Evolutionary conservation across 1,140 invertebrate species (phyloP).

Genomic region (Tetramorium alpestre): DNA sequence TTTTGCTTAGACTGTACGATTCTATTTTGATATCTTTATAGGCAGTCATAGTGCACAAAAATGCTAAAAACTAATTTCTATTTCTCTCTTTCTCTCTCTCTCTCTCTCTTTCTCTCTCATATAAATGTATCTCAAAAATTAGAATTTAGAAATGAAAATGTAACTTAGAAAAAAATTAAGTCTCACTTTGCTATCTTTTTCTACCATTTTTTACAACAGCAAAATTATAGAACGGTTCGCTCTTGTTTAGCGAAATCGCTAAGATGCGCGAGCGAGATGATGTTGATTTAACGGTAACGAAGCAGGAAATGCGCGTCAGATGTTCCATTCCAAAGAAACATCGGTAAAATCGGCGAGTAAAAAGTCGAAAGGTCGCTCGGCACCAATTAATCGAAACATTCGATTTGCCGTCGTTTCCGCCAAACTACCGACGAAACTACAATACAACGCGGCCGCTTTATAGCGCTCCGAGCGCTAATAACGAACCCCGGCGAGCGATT

Average conservation of each 20-base stretch:
- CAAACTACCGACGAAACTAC: constrained; percentile 23
- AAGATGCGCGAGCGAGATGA: not conserved
- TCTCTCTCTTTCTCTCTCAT: not conserved
- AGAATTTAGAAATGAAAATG: not conserved
- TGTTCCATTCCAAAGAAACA: constrained; percentile 13
- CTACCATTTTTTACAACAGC: not conserved
- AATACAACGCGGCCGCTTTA: constrained; percentile 48
- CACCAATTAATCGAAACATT: constrained; percentile 60
- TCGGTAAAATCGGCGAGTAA: not conserved
- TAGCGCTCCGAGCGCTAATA: constrained; percentile 67
- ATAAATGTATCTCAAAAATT: not conserved
- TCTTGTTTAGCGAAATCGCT: not conserved
- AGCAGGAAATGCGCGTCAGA: not conserved
- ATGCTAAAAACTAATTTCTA: not conserved
- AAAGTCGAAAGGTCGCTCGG: constrained; percentile 39
- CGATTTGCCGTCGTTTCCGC: constrained; percentile 52
- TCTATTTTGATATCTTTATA: not conserved
- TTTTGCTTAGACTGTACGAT: not conserved
- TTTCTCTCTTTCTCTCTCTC: not conserved
- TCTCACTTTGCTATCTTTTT: not conserved
- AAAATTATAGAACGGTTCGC: not conserved
- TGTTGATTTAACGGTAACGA: not conserved
- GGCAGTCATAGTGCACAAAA: not conserved
- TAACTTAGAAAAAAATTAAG: not conserved
- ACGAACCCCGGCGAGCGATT: constrained; percentile 70